A percentile compares a stretch with the other conserved stretches of the same genome.
These are phyloP conservation scores for Plebejus argus DNA, from an alignment of 2,888 invertebrate species.

Conservation along the genomic window DNA sequence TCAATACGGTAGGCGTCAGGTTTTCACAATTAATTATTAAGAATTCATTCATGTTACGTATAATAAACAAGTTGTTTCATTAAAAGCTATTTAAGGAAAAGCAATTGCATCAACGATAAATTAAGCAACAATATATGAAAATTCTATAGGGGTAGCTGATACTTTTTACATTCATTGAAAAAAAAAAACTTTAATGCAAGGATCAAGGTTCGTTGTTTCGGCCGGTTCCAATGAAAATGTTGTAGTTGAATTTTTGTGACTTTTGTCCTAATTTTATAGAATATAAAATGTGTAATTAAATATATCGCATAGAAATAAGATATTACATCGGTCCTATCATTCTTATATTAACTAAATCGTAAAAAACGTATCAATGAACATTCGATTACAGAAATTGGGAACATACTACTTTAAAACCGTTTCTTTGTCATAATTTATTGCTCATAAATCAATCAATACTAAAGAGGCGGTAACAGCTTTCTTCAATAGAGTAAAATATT, in stretches of 20 bases:
- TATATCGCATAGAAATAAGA: not conserved
- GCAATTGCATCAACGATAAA: too few relatives aligned
- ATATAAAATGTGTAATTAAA: too few relatives aligned
- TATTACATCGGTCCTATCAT: not conserved
- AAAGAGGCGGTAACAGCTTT: slow-evolving; percentile 4
- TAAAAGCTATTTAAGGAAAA: too few relatives aligned
- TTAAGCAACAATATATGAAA: too few relatives aligned
- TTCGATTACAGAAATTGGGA: slow-evolving; percentile 5
- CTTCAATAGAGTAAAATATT: not conserved
- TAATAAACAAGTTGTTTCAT: not conserved
- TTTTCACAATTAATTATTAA: not conserved
- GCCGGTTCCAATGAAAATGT: not conserved
- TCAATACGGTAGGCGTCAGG: slow-evolving; percentile 14
- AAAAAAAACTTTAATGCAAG: not conserved
- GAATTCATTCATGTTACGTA: not conserved
- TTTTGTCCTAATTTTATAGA: not conserved
- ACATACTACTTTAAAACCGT: not conserved
- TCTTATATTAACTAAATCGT: not conserved
- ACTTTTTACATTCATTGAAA: not conserved
- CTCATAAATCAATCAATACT: slow-evolving; percentile 15
- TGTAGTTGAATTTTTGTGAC: not conserved
- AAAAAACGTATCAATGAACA: not conserved
- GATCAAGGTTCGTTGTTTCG: not conserved
- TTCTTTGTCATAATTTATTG: slow-evolving; percentile 9
- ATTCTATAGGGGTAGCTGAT: too few relatives aligned